Base-by-base conservation (phyloP, 1,140 invertebrate species). In the Macrobrachium nipponense region DNA sequence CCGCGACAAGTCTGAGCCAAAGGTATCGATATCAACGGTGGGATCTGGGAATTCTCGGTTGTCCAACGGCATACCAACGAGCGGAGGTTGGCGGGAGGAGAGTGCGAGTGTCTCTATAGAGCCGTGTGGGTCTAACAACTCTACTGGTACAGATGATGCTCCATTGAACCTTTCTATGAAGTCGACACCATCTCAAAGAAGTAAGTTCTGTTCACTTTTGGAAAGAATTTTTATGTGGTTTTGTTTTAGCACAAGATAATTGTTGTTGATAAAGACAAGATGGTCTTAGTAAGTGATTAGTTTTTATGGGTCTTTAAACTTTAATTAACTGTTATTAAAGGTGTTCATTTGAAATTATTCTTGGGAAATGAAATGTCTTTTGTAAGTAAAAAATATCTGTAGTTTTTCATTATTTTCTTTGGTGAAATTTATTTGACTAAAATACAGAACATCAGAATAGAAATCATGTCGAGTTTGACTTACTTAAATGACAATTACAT, bases 151-250 rank as follows among this genome's bases (percentile, higher is more conserved):
- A 0, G 89, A 89, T 20, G 96, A 96, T 89, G 94, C 95, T 0
- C 96, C 96, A 0, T 92, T 97, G 20, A 96, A 97, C 91, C 93
- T 97, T 2, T 96, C 95, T 7, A 91, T 96, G 82, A 97, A 96
- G 91, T 94, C 85, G 15, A 20, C 36, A n/a, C 23, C 79, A 15
- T 59, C 59, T 62, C 76, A 66, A 77, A 36, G 60, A 62, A 44
- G 82, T 84, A 43, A 77, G 82, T 82, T 43, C 23, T 61, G 15
- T 27, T 51, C 12, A 36, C 17, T 73, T 73, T 11, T 73, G 44
- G 1, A 36, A 23, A 36, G 27, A 6, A n/a, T 7, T 43, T 36
- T 73, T 73, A 36, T 73, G 7, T 51, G 70, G n/a, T 73, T 6
- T 73, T 73, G 23, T 23, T 51, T 2, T n/a, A 23, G 7, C 8